These are phyloP conservation scores for Heliconius himera DNA, from an alignment of 1,140 invertebrate species.

Conservation along the genomic window DNA sequence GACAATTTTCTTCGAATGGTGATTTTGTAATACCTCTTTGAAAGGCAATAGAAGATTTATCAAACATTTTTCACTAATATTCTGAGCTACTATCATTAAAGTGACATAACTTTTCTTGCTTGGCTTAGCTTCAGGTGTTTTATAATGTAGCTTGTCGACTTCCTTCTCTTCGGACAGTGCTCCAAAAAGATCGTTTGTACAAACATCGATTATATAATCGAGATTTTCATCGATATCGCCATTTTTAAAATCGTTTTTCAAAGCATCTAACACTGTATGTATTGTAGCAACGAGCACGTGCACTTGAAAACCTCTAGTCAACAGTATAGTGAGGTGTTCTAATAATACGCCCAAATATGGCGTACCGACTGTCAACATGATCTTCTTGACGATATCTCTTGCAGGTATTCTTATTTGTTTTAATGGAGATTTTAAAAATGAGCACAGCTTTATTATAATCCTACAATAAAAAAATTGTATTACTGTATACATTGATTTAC, in stretches of 20 bases:
- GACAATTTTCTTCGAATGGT: constrained; percentile 90
- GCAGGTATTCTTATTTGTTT: constrained; percentile 92
- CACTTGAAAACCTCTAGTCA: constrained; percentile 95
- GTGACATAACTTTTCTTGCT: constrained; percentile 94
- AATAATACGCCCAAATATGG: constrained; percentile 90
- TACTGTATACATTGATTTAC: not conserved
- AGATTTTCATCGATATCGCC: constrained; percentile 91
- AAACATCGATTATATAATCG: constrained; percentile 91
- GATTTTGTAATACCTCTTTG: constrained; percentile 89
- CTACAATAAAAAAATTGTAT: constrained; percentile 74
- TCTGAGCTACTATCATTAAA: constrained; percentile 90
- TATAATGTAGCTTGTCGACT: constrained; percentile 90
- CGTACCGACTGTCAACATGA: constrained; percentile 92
- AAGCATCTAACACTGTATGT: constrained; percentile 89
- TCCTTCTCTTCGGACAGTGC: constrained; percentile 95
- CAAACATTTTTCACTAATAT: constrained; percentile 89
- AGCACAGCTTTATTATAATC: constrained; percentile 94
- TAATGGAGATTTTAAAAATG: constrained; percentile 94
- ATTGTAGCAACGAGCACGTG: constrained; percentile 96
- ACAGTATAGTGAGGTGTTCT: constrained; percentile 89
- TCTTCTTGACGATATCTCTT: constrained; percentile 93
- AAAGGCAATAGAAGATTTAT: constrained; percentile 91
- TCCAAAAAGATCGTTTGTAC: constrained; percentile 94
- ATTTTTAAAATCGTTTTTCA: constrained; percentile 85
- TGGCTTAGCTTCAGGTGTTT: constrained; percentile 89